Conservation (phyloP, 2,888 invertebrate genomes). For the Drosophila kambysellisi region DNA sequence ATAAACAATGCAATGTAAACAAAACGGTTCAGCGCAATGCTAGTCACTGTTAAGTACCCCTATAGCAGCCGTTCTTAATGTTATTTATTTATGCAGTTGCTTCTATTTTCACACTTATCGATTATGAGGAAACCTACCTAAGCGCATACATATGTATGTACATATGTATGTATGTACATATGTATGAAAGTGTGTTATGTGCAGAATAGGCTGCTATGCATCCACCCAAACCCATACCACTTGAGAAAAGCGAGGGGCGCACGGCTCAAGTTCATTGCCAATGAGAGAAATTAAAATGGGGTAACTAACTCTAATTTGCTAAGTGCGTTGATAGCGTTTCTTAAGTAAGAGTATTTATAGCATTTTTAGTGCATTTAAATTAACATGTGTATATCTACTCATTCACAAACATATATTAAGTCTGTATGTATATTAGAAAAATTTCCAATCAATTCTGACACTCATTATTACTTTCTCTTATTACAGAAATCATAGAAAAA, state of each 20-base stretch:
- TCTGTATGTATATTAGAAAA: conserved; percentile 14
- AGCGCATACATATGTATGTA: conserved; percentile 24
- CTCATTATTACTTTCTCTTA: conserved; percentile 11
- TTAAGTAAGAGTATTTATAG: conserved; percentile 7
- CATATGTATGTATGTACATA: no score
- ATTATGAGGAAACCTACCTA: conserved; percentile 40
- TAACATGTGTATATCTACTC: conserved; percentile 10
- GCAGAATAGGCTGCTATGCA: conserved; percentile 8
- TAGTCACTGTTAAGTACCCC: conserved; percentile 6
- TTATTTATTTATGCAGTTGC: conserved; percentile 64
- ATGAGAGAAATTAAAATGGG: conserved; percentile 47
- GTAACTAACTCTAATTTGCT: conserved; percentile 38
- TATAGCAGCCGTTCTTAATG: conserved; percentile 31
- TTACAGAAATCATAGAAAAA: conserved; percentile 52
- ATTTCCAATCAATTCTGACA: conserved; percentile 39
- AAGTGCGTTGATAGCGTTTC: conserved; percentile 29
- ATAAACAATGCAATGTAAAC: conserved; percentile 58
- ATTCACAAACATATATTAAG: background rate
- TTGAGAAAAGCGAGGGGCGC: conserved; percentile 25
- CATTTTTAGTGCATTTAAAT: conserved; percentile 2
- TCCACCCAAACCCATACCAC: conserved; percentile 20
- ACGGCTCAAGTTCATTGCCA: conserved; percentile 68
- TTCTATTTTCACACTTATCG: conserved; percentile 65
- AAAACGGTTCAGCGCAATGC: conserved; percentile 17
- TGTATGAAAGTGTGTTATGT: background rate